phyloP scores from a whole-genome alignment of 2,113 vertebrate species.

The Larimichthys crocea region DNA sequence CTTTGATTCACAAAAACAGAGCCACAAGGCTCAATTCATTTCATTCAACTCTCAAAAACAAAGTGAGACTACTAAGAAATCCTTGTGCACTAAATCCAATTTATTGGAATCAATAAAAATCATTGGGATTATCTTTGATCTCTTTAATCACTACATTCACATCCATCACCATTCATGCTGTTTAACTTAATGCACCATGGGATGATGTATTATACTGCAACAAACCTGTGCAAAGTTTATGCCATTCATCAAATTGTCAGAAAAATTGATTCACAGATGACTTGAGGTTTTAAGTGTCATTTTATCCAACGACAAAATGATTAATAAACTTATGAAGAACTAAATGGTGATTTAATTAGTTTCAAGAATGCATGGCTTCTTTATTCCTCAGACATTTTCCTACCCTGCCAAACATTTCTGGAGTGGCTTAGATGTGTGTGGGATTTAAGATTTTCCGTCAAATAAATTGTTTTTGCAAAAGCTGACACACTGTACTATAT shows the following conservation, averaged over 20 bases:
- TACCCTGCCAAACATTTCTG: constrained; percentile 13
- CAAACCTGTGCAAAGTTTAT: neutral
- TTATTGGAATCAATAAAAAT: neutral
- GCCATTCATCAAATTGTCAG: constrained; percentile 2
- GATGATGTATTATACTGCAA: neutral
- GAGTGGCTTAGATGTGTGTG: constrained; percentile 2
- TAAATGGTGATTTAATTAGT: constrained; percentile 6
- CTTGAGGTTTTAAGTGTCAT: neutral
- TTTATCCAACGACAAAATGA: constrained; percentile 4
- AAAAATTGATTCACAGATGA: neutral
- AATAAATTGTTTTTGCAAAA: constrained; percentile 28
- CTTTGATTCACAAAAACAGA: constrained; percentile 6
- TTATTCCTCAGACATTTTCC: constrained; percentile 1
- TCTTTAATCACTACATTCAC: too few relatives aligned
- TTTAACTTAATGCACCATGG: neutral
- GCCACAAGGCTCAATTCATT: neutral
- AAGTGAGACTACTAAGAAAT: neutral
- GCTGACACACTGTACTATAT: constrained; percentile 7
- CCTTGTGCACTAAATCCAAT: neutral
- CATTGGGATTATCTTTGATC: too few relatives aligned
- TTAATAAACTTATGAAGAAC: neutral
- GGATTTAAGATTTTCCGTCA: constrained; percentile 24
- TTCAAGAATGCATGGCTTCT: neutral
- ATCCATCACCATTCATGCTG: neutral
- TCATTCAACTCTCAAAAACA: neutral